A percentile compares a stretch with the other conserved stretches of the same genome.
These are phyloP conservation scores for Podotricha telesiphe DNA, from an alignment of 2,888 invertebrate genomes.

Conservation along the genomic window DNA sequence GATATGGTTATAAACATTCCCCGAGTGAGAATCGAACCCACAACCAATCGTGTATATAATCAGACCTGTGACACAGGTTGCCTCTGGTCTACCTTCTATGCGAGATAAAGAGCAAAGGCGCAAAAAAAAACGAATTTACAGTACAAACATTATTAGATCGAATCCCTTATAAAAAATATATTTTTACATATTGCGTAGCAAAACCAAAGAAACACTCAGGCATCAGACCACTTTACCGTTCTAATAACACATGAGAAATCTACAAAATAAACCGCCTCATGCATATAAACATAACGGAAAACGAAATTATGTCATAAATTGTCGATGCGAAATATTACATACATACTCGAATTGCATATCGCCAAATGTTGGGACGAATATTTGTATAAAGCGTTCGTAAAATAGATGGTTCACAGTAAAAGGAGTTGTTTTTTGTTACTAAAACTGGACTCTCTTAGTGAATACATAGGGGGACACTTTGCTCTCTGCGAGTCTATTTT, in stretches of 20 bases:
- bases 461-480: too few species aligned
- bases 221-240: background rate
- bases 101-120: too few species aligned
- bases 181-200: background rate
- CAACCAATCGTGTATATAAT: too few species aligned
- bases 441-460: too few species aligned
- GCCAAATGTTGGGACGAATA: background rate
- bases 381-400: background rate
- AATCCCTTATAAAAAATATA: background rate
- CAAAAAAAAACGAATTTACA: too few species aligned
- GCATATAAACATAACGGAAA: slow-evolving; percentile 15
- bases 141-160: too few species aligned
- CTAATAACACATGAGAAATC: background rate
- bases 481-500: too few species aligned
- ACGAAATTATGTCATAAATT: slow-evolving; percentile 13
- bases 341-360: slow-evolving; percentile 3
- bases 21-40: too few species aligned
- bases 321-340: slow-evolving; percentile 5
- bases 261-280: background rate
- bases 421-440: too few species aligned
- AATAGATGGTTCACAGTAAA: background rate
- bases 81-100: too few species aligned
- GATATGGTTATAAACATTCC: too few species aligned
- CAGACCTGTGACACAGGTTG: too few species aligned
- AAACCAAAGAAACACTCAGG: background rate